phyloP scores from a whole-genome alignment of 1,140 invertebrate species.

The Bemisia tabaci region DNA sequence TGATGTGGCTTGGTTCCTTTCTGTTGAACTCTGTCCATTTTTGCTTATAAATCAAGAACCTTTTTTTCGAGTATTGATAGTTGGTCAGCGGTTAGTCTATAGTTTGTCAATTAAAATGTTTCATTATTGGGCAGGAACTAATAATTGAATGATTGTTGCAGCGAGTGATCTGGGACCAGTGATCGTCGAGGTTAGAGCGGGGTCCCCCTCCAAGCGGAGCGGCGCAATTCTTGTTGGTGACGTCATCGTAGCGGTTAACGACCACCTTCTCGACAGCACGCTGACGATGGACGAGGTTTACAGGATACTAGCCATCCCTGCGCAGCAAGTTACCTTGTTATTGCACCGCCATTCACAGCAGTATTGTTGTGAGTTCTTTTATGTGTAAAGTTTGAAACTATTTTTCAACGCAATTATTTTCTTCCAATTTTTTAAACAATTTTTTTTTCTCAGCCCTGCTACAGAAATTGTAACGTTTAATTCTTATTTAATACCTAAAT shows the following conservation, averaged over 20 bases:
- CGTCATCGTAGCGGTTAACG: constrained; percentile 73
- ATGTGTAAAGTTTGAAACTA: no score
- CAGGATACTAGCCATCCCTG: constrained; percentile 9
- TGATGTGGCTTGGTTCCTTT: no score
- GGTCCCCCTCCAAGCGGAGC: constrained; percentile 78
- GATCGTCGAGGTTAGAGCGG: constrained; percentile 57
- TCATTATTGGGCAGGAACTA: constrained; percentile 61
- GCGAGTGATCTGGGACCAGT: background rate
- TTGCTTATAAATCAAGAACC: no score
- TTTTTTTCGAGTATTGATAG: no score
- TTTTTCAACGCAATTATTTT: no score
- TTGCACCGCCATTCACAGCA: background rate
- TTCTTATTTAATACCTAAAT: background rate
- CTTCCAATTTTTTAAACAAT: background rate
- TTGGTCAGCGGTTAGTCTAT: no score
- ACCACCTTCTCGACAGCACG: constrained; percentile 36
- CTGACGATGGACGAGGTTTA: constrained; percentile 12
- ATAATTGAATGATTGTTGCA: constrained; percentile 56
- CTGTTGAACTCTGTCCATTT: no score
- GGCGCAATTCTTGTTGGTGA: constrained; percentile 78
- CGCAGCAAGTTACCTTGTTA: constrained; percentile 8
- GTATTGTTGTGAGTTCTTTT: constrained; percentile 6
- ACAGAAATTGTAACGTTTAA: background rate
- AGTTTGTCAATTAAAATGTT: no score
- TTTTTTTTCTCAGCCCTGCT: constrained; percentile 1